These are phyloP conservation scores for Agapornis canus DNA, from an alignment of 2,797 vertebrate genomes.

Conservation along the genomic window DNA sequence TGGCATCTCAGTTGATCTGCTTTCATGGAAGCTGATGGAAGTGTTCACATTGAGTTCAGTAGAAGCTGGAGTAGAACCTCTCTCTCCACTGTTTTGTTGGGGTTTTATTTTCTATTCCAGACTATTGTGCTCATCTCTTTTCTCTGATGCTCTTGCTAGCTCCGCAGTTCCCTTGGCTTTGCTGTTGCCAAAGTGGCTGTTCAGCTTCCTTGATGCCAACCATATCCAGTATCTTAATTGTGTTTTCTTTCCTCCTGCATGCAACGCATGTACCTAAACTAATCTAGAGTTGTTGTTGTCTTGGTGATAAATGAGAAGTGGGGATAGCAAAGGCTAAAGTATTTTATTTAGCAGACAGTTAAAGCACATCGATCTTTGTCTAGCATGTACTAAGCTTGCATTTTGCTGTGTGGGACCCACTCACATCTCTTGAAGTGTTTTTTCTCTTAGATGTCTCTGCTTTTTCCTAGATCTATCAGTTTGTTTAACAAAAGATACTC, in stretches of 20 bases:
- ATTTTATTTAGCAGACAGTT: background rate
- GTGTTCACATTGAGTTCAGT: background rate
- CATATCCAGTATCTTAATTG: background rate
- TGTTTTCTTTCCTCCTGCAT: background rate
- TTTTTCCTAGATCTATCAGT: background rate
- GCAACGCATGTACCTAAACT: background rate
- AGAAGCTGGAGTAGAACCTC: background rate
- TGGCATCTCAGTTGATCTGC: accelerated
- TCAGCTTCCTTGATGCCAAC: background rate
- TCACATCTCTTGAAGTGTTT: background rate
- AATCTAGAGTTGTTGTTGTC: background rate
- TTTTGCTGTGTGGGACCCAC: background rate
- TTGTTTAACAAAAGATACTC: background rate
- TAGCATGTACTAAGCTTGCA: background rate
- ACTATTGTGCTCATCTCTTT: background rate
- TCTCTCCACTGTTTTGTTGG: background rate
- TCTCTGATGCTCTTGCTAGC: background rate
- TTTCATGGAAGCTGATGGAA: background rate
- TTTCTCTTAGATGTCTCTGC: background rate
- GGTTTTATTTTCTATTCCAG: background rate
- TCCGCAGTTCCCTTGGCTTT: background rate
- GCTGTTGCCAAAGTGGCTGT: background rate
- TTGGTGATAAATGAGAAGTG: background rate
- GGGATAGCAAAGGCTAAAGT: background rate
- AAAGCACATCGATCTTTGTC: background rate